These are phyloP conservation scores for Dasysyrphus tricinctus DNA, from an alignment of 2,888 invertebrate genomes.

Conservation along the genomic window DNA sequence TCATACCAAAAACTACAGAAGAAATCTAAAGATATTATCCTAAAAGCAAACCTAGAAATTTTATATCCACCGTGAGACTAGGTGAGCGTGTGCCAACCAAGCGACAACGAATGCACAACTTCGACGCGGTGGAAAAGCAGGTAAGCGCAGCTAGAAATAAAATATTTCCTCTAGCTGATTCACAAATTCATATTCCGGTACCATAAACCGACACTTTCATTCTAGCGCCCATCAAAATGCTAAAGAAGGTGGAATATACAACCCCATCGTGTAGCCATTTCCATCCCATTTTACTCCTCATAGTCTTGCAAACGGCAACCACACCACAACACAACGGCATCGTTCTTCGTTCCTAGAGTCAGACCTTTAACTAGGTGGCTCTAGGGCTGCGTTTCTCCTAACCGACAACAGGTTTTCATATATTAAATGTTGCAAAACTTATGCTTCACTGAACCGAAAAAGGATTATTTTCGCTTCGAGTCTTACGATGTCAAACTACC, in stretches of 20 bases:
- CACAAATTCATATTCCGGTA: slow-evolving; percentile 68
- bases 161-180: slow-evolving; percentile 61
- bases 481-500: slow-evolving; percentile 42
- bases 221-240: slow-evolving; percentile 24
- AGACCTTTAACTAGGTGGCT: slow-evolving; percentile 6
- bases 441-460: slow-evolving; percentile 72
- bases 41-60: slow-evolving; percentile 54
- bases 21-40: slow-evolving; percentile 59
- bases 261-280: background rate
- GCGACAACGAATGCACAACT: slow-evolving; percentile 10
- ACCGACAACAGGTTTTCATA: slow-evolving; percentile 62
- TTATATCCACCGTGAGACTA: slow-evolving; percentile 28
- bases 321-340: background rate
- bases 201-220: slow-evolving; percentile 59
- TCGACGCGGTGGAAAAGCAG: background rate
- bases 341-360: background rate
- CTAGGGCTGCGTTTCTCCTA: slow-evolving; percentile 20
- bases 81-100: background rate
- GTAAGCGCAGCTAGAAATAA: slow-evolving; percentile 48
- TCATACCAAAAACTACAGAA: slow-evolving; percentile 42
- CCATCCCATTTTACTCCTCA: background rate
- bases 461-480: slow-evolving; percentile 71
- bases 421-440: slow-evolving; percentile 72
- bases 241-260: background rate
- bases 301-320: background rate